Percentiles rank a stretch among this genome's conserved stretches.
phyloP scores from a whole-genome alignment of 2,888 invertebrate genomes.

The Hesperia comma region DNA sequence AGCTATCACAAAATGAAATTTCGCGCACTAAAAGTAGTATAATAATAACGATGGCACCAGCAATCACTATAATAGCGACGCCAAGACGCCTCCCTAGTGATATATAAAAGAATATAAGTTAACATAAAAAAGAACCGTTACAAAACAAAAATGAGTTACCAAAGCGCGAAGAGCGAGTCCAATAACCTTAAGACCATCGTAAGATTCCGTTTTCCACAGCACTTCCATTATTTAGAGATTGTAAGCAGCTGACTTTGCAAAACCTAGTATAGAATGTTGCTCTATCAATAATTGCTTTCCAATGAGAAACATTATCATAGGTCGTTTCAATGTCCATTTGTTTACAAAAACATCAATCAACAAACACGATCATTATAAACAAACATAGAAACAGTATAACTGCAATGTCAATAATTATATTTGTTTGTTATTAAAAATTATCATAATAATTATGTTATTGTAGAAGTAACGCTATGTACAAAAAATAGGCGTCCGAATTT shows the following conservation, averaged over 20 bases:
- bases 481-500: no score
- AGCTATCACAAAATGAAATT: no score
- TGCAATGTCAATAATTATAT: constrained; percentile 1
- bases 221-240: constrained; percentile 46
- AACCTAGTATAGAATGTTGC: constrained; percentile 4
- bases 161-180: constrained; percentile 54
- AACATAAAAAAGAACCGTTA: constrained; percentile 39
- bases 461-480: no score
- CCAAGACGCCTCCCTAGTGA: not conserved
- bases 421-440: not conserved
- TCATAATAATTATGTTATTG: not conserved
- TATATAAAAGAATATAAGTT: constrained; percentile 35
- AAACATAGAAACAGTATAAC: constrained; percentile 14
- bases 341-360: constrained; percentile 41
- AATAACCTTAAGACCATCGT: constrained; percentile 51
- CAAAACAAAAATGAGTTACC: constrained; percentile 47
- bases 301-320: constrained; percentile 33
- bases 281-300: constrained; percentile 13
- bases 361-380: constrained; percentile 32
- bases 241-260: not conserved
- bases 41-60: no score
- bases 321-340: constrained; percentile 37
- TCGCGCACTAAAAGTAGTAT: no score
- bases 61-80: no score
- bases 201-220: constrained; percentile 44